These are phyloP conservation scores for Acanthochromis polyacanthus DNA, from an alignment of 2,113 vertebrate genomes.

Conservation along the genomic window DNA sequence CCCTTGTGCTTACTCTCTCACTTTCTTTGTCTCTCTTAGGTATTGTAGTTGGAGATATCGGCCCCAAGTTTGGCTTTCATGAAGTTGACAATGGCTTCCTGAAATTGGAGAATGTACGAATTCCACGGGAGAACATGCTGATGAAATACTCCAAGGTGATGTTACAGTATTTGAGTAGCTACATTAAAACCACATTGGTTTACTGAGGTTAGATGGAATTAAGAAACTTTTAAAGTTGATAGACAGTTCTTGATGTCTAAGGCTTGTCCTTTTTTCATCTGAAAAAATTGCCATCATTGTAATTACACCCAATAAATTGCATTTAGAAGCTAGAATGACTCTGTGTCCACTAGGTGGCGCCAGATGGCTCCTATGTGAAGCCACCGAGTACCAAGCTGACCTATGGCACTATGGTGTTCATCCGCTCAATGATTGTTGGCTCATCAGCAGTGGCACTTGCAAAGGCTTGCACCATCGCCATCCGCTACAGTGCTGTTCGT, in stretches of 20 bases:
- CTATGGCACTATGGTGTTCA: slow-evolving; percentile 98
- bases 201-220: background rate
- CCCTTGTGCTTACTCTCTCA: background rate
- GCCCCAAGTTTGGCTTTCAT: slow-evolving; percentile 96
- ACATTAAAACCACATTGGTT: background rate
- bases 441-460: slow-evolving; percentile 86
- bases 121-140: slow-evolving; percentile 97
- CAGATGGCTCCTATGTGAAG: slow-evolving; percentile 93
- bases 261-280: too few relatives aligned
- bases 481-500: slow-evolving; percentile 94
- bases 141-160: slow-evolving; percentile 97
- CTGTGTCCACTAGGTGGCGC: slow-evolving; percentile 88
- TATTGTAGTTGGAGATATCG: slow-evolving; percentile 95
- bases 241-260: too few relatives aligned
- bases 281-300: too few relatives aligned
- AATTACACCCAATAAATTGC: background rate
- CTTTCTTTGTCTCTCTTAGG: slow-evolving; percentile 80
- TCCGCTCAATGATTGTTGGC: slow-evolving; percentile 92
- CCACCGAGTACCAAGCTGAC: slow-evolving; percentile 95
- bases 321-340: background rate
- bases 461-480: slow-evolving; percentile 93
- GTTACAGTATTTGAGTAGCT: background rate
- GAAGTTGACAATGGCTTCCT: slow-evolving; percentile 97
- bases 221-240: background rate
- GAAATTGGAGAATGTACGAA: slow-evolving; percentile 95